These are phyloP conservation scores for Rousettus leschenaultii DNA, from an alignment of 2,113 vertebrate genomes.

Conservation along the genomic window DNA sequence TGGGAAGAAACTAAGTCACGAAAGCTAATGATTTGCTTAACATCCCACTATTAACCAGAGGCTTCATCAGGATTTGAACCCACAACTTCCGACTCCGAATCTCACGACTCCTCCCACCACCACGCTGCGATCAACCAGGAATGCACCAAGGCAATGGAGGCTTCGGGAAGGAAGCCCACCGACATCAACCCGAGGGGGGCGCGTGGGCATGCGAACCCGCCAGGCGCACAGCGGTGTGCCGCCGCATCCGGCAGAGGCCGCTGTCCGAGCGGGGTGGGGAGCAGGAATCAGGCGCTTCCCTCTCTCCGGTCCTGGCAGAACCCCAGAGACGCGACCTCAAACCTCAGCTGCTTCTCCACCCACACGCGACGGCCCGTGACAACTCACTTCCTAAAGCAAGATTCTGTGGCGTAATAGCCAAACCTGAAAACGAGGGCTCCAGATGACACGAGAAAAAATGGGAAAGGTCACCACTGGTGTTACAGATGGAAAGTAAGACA, in stretches of 20 bases:
- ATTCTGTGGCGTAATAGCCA: not conserved
- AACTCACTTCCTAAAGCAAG: not conserved
- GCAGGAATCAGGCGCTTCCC: fast-evolving
- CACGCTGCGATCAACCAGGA: not conserved
- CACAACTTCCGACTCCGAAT: not conserved
- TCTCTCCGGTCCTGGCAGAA: not conserved
- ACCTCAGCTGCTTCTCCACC: not conserved
- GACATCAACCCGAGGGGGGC: fast-evolving
- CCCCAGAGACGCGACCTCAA: not conserved
- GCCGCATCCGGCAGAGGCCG: fast-evolving
- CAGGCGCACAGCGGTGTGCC: fast-evolving
- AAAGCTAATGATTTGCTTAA: not conserved
- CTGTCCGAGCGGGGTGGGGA: fast-evolving
- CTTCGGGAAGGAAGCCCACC: not conserved
- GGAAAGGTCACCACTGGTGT: too few species aligned
- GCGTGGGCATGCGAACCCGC: fast-evolving
- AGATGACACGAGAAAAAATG: not conserved
- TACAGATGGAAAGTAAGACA: not conserved
- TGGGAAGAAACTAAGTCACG: not conserved
- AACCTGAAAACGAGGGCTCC: not conserved
- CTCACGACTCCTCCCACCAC: not conserved
- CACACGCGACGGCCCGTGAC: fast-evolving
- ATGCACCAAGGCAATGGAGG: fast-evolving
- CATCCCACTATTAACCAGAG: not conserved
- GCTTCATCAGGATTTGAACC: not conserved